These are phyloP conservation scores for Salvelinus fontinalis DNA, from an alignment of 2,113 vertebrate species.

Conservation along the genomic window DNA sequence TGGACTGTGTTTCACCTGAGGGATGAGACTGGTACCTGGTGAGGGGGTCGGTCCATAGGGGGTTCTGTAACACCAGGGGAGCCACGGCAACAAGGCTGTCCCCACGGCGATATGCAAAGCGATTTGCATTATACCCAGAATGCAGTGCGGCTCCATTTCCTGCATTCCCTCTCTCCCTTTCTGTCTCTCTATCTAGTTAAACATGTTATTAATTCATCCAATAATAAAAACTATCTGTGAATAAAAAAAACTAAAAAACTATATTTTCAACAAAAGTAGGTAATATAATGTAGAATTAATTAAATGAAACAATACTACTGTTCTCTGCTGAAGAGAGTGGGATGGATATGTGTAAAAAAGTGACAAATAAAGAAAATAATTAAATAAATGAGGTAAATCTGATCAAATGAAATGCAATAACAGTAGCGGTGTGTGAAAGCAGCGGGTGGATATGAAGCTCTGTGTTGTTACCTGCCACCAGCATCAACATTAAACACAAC, in stretches of 20 bases:
- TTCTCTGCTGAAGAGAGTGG: no score
- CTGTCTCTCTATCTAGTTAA: neutral
- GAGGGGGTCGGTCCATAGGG: constrained; percentile 52
- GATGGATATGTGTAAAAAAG: no score
- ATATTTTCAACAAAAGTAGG: neutral
- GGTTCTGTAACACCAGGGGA: constrained; percentile 21
- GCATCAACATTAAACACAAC: constrained; percentile 77
- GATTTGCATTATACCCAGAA: constrained; percentile 15
- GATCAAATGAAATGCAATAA: constrained; percentile 69
- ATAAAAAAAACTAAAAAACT: no score
- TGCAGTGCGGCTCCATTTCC: neutral
- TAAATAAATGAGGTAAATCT: constrained; percentile 71
- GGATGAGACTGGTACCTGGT: no score
- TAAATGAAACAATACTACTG: no score
- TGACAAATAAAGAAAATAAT: no score
- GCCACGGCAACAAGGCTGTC: constrained; percentile 59
- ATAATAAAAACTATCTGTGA: no score
- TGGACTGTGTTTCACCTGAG: no score
- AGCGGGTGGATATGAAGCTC: constrained; percentile 60
- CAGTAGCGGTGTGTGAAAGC: constrained; percentile 66
- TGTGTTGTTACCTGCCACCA: constrained; percentile 71
- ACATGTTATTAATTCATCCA: no score
- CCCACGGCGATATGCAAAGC: constrained; percentile 69
- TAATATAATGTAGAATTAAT: neutral
- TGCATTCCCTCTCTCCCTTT: neutral